Evolutionary conservation across 1,140 invertebrate genomes (phyloP), one percentile per base, ranked within the genome.

Genomic region (Diabrotica virgifera): DNA sequence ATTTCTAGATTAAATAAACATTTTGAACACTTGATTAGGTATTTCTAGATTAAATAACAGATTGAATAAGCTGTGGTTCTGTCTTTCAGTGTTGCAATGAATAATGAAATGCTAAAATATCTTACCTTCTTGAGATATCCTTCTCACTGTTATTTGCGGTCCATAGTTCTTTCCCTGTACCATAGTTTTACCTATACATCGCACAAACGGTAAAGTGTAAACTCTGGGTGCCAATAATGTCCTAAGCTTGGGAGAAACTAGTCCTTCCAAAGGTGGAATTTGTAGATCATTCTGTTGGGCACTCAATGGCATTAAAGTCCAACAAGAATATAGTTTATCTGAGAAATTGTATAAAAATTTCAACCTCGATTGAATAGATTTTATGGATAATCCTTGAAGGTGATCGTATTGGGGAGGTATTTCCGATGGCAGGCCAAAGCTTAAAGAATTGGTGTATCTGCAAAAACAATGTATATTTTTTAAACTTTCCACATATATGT

Each of bases 91-190:
- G 24, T 24, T 24, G 24, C 24, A 24, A 24, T 24, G 24, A 24
- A 24, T 24, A 4, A 24, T 24, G 4, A 24, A 24, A 24, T 24
- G 4, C 24, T 24, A 24, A 2, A 24, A 46, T 46, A 79, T 81
- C 51, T 81, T 81, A 70, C 84, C 83, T 78, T 84, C 83, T 59
- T 83, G 85, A 37, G 84, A 79, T 11, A 89, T 78, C 37, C 87
- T 74, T 68, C 84, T 82, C 0, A 89, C 87, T 36, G 85, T 87
- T 7, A 89, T 86, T 73, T 86, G 86, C 1, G 87, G 87, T 0
- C 87, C 87, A 71, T 87, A 89, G 76, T 87, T 89, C 62, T 84
- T 82, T 7, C 86, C 86, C 73, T 87, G 86, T 8, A 88, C 83
- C 87, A 89, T 89, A 0, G 87, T 89, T 62, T 86, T 82, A 35